Conservation (phyloP, 2,113 vertebrate genomes). For the Halichoerus grypus region DNA sequence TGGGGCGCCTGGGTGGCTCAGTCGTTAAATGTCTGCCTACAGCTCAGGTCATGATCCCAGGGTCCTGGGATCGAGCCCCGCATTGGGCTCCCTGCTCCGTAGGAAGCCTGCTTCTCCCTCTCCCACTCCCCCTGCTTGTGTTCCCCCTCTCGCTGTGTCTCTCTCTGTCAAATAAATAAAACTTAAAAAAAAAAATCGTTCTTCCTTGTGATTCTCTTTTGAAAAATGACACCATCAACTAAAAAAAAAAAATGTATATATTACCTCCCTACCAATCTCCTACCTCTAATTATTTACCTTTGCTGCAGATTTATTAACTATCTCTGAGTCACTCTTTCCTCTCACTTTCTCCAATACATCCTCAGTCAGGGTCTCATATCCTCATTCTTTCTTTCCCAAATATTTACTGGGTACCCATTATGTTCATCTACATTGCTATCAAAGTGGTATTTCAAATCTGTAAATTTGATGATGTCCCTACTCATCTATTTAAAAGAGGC, state of each 20-base stretch:
- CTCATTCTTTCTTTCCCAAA: background rate
- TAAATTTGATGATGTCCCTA: background rate
- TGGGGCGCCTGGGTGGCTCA: background rate
- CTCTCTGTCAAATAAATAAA: too few relatives aligned
- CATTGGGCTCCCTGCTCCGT: too few relatives aligned
- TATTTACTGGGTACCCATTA: background rate
- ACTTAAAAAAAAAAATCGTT: background rate
- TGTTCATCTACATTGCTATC: background rate
- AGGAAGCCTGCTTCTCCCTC: too few relatives aligned
- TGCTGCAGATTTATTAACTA: background rate
- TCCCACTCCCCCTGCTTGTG: too few relatives aligned
- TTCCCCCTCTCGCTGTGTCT: too few relatives aligned
- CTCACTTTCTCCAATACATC: background rate
- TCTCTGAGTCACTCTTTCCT: background rate
- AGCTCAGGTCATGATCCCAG: too few relatives aligned
- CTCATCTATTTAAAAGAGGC: background rate
- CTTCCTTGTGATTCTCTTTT: slow-evolving; percentile 14
- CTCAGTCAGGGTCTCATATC: background rate
- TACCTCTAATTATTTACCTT: background rate
- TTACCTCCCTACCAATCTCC: background rate
- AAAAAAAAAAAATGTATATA: background rate
- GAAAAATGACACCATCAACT: background rate
- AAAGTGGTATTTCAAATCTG: background rate
- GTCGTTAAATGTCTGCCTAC: too few relatives aligned
- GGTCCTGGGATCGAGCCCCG: too few relatives aligned